Evolutionary conservation across 1,140 invertebrate genomes (phyloP), one percentile per base, ranked within the genome.

Genomic region (Drosophila burlai): DNA sequence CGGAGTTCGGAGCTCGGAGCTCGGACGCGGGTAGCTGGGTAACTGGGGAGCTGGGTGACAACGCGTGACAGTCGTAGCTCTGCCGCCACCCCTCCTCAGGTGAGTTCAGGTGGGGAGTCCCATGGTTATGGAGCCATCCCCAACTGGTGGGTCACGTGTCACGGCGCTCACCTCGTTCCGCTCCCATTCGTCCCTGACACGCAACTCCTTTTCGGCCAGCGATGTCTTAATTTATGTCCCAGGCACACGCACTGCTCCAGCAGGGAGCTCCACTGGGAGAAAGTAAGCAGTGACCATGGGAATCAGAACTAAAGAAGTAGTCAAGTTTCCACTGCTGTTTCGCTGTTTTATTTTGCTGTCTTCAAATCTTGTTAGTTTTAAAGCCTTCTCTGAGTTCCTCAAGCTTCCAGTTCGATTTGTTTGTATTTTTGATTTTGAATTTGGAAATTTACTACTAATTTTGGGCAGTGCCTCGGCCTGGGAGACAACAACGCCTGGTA

Each of bases 61-160:
- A 72, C 60, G 83, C 74, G 83, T 67, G 83, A 38, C 83, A 83
- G 66, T 83, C 76, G 75, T 49, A 58, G 42, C 9, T 4, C 16
- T 38, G 36, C 45, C n/a, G 2, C n/a, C 10, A 6, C 49, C 26
- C n/a, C 49, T 7, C n/a, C 49, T 7, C 26, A 40, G 21, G 45
- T 49, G 36, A 24, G 21, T 24, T 24, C 64, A 29, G 59, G 21
- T 57, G 62, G 42, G 55, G 42, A 13, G 0, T 2, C 8, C 47
- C 15, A 4, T 21, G 50, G 18, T 8, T 21, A 38, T 64, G 65
- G 61, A 47, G 42, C 42, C n/a, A 36, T 29, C 21, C 43, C 58
- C 24, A 60, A 45, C 74, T 58, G 71, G 83, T 83, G 80, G 76
- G 83, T 83, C 83, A 87, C 83, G 83, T 86, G 83, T 77, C 81